Evolutionary conservation across 2,888 invertebrate species (phyloP).

Genomic region (Tortricodes alternella): DNA sequence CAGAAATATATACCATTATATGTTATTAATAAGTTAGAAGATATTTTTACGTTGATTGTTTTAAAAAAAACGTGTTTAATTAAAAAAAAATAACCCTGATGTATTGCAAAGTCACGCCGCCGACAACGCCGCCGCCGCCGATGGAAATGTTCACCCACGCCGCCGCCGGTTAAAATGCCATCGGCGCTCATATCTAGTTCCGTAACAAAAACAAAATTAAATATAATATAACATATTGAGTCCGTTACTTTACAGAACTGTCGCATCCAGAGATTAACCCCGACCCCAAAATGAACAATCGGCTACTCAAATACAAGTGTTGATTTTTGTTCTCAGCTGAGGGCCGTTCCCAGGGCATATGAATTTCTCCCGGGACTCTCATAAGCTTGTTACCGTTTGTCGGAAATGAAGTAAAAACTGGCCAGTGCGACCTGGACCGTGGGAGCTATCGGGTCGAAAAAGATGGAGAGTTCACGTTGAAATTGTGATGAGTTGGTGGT

Average conservation of each 20-base stretch:
- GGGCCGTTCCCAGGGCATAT: constrained; percentile 34
- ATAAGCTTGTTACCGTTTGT: constrained; percentile 25
- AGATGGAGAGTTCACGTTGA: background rate
- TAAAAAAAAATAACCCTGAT: no score
- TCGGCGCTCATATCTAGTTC: no score
- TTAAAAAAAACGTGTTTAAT: no score
- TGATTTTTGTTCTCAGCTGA: constrained; percentile 77
- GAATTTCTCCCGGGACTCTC: constrained; percentile 24
- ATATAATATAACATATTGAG: background rate
- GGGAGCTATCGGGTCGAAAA: background rate
- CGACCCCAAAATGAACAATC: constrained; percentile 59
- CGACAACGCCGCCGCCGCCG: no score
- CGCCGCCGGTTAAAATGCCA: no score
- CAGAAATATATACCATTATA: no score
- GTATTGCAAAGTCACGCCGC: no score
- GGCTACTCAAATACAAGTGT: constrained; percentile 58
- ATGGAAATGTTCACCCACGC: no score
- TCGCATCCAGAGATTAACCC: constrained; percentile 11
- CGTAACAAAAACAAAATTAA: no score
- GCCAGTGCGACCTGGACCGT: background rate
- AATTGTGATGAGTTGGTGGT: constrained; percentile 8
- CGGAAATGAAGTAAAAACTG: constrained; percentile 25
- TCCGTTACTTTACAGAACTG: constrained; percentile 32
- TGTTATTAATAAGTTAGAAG: no score
- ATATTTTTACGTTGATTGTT: no score